phyloP scores from a whole-genome alignment of 2,113 vertebrate species.

The Catharus bicknelli region DNA sequence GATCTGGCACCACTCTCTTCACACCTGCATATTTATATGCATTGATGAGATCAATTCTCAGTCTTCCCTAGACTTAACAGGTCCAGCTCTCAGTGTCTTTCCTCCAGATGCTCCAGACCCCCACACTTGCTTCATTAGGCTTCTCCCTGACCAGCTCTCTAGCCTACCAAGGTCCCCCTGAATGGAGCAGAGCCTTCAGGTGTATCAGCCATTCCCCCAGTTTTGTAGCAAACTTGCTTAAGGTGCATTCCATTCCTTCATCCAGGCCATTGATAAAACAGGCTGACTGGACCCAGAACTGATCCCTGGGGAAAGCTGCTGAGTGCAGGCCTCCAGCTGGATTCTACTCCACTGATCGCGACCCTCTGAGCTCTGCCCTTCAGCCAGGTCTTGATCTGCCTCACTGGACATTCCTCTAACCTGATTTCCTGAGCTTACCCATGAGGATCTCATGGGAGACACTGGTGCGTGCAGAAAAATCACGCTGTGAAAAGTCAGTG shows the following conservation, averaged over 20 bases:
- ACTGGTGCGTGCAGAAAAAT: neutral
- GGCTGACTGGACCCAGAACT: neutral
- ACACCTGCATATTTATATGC: neutral
- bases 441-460: neutral
- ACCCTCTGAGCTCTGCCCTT: neutral
- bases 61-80: neutral
- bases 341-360: accelerated
- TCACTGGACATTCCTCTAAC: neutral
- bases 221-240: neutral
- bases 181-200: neutral
- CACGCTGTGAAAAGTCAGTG: neutral
- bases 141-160: neutral
- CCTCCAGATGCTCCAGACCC: neutral
- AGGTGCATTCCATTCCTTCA: neutral
- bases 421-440: neutral
- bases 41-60: neutral
- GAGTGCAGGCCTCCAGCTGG: neutral
- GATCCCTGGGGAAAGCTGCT: neutral
- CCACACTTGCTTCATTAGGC: neutral
- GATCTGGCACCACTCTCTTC: neutral
- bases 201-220: neutral
- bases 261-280: neutral
- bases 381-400: neutral
- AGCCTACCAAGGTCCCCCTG: neutral
- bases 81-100: neutral